These are phyloP conservation scores for Sinosuthora webbiana DNA, from an alignment of 2,113 vertebrate species.

Conservation along the genomic window DNA sequence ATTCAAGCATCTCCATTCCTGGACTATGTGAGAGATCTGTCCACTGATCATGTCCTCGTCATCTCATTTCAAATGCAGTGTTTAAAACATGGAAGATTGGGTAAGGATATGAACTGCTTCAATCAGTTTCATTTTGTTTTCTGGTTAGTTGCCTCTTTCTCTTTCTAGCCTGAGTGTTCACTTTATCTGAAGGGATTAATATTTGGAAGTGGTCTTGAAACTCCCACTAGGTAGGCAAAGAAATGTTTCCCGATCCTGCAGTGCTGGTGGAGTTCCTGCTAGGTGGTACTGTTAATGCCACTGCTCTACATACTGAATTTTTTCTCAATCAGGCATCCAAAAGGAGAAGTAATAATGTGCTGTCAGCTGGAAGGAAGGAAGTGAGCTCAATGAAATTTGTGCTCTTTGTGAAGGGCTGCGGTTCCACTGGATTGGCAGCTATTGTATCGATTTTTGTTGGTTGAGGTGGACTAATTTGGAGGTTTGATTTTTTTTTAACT, in stretches of 20 bases:
- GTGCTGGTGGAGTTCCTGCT: background rate
- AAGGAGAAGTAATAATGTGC: background rate
- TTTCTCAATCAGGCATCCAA: background rate
- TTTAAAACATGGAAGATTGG: background rate
- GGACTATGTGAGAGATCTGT: background rate
- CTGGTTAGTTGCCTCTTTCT: background rate
- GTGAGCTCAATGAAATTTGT: background rate
- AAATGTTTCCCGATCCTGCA: background rate
- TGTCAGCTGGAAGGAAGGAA: background rate
- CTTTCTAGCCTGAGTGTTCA: background rate
- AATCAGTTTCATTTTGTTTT: background rate
- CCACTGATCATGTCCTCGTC: background rate
- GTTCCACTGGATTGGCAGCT: background rate
- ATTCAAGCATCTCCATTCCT: background rate
- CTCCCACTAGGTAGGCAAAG: background rate
- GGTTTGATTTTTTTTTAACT: background rate
- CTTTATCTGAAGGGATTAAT: background rate
- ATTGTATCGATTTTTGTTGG: background rate
- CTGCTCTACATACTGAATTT: background rate
- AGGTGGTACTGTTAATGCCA: background rate
- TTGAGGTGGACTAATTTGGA: background rate
- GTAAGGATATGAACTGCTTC: background rate
- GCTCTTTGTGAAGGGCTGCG: background rate
- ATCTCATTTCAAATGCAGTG: background rate
- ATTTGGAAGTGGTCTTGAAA: background rate